Conservation (phyloP, 2,113 vertebrate genomes). For the Ceyx cyanopectus region DNA sequence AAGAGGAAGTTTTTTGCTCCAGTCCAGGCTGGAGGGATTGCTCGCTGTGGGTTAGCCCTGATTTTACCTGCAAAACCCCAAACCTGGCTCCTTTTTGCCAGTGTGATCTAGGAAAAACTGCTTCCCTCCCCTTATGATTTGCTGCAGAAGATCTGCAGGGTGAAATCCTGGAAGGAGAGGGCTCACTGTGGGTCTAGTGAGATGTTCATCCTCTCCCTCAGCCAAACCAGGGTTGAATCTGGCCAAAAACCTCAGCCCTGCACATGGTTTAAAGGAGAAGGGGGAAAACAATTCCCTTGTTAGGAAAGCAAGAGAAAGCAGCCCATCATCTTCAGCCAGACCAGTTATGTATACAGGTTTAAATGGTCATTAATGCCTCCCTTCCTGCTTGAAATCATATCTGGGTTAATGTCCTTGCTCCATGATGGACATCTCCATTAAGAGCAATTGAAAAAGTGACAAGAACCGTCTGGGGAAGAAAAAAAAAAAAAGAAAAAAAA, state of each 20-base stretch:
- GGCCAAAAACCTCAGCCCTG: not conserved
- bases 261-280: not conserved
- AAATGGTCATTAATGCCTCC: not conserved
- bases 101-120: not conserved
- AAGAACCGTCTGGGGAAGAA: not conserved
- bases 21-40: not conserved
- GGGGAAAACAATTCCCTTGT: not conserved
- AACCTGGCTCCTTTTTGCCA: not conserved
- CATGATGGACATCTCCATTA: not conserved
- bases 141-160: not conserved
- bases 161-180: not conserved
- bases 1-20: not conserved
- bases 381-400: slow-evolving; percentile 3
- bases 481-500: not conserved
- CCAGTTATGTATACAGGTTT: not conserved
- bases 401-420: not conserved
- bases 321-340: not conserved
- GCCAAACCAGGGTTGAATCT: not conserved
- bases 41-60: not conserved
- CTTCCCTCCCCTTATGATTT: fast-evolving
- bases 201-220: not conserved
- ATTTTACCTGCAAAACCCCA: not conserved
- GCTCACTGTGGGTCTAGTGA: not conserved
- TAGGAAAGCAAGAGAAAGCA: not conserved
- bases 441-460: not conserved